phyloP scores from a whole-genome alignment of 2,888 invertebrate genomes.

The Caradrina clavipalpis region DNA sequence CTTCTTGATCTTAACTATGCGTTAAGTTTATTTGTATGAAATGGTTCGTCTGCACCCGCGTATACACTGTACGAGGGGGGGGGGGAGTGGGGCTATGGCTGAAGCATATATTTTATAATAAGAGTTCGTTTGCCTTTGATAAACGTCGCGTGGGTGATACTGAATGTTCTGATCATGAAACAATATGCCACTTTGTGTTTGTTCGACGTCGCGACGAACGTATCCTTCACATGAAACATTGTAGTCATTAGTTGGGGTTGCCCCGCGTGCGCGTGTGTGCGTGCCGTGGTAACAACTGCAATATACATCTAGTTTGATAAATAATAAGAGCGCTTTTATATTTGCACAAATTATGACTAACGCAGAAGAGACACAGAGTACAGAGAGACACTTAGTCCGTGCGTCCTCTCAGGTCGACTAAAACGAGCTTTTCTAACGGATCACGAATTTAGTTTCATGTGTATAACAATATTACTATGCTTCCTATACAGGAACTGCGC shows the following conservation, averaged over 20 bases:
- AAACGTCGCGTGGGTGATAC: not conserved
- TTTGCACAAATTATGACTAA: too few species aligned
- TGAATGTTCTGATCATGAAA: constrained; percentile 10
- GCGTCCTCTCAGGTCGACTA: not conserved
- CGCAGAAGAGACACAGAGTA: too few species aligned
- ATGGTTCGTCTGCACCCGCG: not conserved
- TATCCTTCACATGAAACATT: not conserved
- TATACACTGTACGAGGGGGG: not conserved
- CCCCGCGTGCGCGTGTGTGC: not conserved
- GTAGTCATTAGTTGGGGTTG: not conserved
- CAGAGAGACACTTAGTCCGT: too few species aligned
- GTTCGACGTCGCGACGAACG: constrained; percentile 4
- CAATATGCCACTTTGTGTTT: constrained; percentile 27
- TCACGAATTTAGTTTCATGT: not conserved
- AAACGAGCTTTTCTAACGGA: constrained; percentile 6
- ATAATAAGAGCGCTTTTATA: too few species aligned
- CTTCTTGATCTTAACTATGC: not conserved
- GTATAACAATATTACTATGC: not conserved
- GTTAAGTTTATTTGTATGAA: not conserved
- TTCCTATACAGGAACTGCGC: too few species aligned
- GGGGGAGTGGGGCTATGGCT: not conserved
- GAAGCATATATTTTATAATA: constrained; percentile 1
- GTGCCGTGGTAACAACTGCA: too few species aligned
- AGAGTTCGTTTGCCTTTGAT: constrained; percentile 16
- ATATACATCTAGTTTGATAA: too few species aligned